Evolutionary conservation across 2,888 invertebrate genomes (phyloP), one percentile per base, ranked within the genome.

Genomic region (Salticus scenicus): DNA sequence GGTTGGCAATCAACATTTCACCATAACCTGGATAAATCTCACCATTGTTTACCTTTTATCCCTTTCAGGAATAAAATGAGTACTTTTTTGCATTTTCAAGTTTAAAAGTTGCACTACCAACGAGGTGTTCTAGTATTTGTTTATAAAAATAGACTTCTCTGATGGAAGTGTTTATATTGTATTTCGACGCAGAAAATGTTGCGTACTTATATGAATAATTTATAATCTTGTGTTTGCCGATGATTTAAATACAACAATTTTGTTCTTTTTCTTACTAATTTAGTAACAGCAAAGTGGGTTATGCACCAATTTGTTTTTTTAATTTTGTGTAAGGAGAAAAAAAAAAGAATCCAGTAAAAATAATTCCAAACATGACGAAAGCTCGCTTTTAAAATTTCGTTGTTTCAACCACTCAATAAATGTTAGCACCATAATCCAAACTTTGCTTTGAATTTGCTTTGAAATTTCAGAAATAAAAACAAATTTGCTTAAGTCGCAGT

Each of bases 91-190:
- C 2, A 24, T 24, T 57, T 84, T 78, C 69, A 79, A 74, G 79
- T 85, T 85, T 86, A 80, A 86, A 86, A 86, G 80, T 79, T 86
- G 86, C 80, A 76, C 80, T 80, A 86, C 86, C 86, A 87, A 82
- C 87, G 78, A 81, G 82, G 87, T 82, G 76, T 87, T 86, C 82
- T 87, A 87, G 77, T 81, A 82, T 72, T 82, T 78, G 71, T 74
- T 87, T 87, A 87, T 72, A 87, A 87, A 87, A 87, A 87, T 87
- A 87, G 76, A 87, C 87, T 87, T 87, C 87, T 87, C 87, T 87
- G 70, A 57, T 87, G 82, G 87, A 87, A 87, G 87, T 85, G 74
- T 75, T 66, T 77, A 73, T 72, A 42, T 51, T 73, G 66, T 69
- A 24, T 64, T 81, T 47, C 64, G 80, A 64, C 71, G 70, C 76